Evolutionary conservation across 2,888 invertebrate genomes (phyloP).

Genomic region (Drepanosiphum platanoidis): DNA sequence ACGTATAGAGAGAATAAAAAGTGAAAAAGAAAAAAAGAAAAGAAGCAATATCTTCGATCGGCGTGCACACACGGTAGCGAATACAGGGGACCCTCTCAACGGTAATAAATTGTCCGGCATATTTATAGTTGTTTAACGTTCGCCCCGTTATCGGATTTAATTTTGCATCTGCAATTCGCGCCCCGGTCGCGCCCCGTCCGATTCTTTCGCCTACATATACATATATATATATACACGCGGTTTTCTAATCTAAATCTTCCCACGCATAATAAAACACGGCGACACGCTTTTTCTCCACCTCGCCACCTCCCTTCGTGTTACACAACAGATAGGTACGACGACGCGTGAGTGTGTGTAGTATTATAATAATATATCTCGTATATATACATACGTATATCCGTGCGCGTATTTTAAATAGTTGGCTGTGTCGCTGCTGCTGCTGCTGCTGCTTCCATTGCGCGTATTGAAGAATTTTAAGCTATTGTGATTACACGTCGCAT

Average conservation of each 20-base stretch:
- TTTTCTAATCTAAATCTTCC: slow-evolving; percentile 61
- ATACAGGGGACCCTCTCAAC: slow-evolving; percentile 37
- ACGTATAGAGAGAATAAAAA: slow-evolving; percentile 49
- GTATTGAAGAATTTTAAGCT: too few relatives aligned
- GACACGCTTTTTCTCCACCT: slow-evolving; percentile 34
- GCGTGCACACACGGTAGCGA: slow-evolving; percentile 54
- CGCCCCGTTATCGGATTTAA: slow-evolving; percentile 59
- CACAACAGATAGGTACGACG: slow-evolving; percentile 10
- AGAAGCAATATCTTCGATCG: slow-evolving; percentile 58
- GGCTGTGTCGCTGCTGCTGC: too few relatives aligned
- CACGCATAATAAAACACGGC: slow-evolving; percentile 55
- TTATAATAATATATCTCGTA: neutral
- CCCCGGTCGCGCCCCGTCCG: slow-evolving; percentile 54
- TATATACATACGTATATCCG: neutral
- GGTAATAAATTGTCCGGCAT: slow-evolving; percentile 53
- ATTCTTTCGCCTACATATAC: neutral
- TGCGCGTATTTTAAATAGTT: neutral
- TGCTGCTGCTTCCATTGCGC: neutral
- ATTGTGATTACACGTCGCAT: too few relatives aligned
- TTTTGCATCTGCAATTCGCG: slow-evolving; percentile 59
- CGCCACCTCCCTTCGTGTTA: neutral
- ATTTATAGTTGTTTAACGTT: slow-evolving; percentile 56
- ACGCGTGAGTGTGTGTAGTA: neutral
- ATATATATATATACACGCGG: neutral
- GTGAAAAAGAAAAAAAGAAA: slow-evolving; percentile 14